These are phyloP conservation scores for Laterallus jamaicensis DNA, from an alignment of 2,113 vertebrate species.

Conservation along the genomic window DNA sequence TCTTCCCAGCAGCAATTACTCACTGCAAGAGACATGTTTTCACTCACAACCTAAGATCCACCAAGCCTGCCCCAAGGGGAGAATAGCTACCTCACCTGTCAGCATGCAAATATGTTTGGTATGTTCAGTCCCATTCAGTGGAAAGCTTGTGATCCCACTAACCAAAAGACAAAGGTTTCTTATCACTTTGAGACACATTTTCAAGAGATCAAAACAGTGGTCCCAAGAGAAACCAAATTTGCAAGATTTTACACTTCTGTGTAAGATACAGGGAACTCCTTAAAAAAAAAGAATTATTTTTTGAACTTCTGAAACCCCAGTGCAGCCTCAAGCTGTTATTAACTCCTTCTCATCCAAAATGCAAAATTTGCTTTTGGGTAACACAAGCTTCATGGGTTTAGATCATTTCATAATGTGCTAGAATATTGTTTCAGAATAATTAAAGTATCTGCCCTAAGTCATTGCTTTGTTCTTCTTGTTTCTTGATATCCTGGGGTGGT, in stretches of 20 bases:
- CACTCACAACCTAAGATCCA: not conserved
- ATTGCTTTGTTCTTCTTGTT: not conserved
- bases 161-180: not conserved
- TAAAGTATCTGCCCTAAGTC: not conserved
- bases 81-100: slow-evolving; percentile 5
- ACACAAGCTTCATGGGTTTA: not conserved
- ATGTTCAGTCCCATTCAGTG: slow-evolving; percentile 2
- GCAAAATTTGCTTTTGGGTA: not conserved
- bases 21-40: not conserved
- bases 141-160: not conserved
- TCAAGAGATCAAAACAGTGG: not conserved
- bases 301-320: not conserved
- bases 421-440: not conserved
- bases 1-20: not conserved
- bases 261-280: not conserved
- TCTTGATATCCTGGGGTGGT: not conserved
- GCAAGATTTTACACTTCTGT: not conserved
- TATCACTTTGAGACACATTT: not conserved
- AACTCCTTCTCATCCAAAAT: not conserved
- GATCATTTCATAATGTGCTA: not conserved
- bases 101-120: slow-evolving; percentile 37
- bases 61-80: slow-evolving; percentile 36
- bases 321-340: not conserved
- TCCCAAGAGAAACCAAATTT: not conserved
- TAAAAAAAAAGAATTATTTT: not conserved